Evolutionary conservation across 2,113 vertebrate species (phyloP).

Genomic region (Falco punctatus): DNA sequence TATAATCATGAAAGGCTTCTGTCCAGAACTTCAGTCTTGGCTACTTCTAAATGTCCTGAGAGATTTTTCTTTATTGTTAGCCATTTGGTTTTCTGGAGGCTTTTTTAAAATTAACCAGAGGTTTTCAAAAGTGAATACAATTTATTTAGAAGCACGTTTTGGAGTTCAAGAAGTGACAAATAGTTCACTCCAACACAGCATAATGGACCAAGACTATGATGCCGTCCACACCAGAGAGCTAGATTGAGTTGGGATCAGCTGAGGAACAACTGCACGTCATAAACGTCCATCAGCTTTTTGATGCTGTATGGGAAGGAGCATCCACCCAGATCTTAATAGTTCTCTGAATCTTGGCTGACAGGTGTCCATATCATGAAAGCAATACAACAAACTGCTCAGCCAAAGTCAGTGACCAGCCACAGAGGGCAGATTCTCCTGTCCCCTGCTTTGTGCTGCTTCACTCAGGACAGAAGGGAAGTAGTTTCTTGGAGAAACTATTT

Average conservation of each 20-base stretch:
- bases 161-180: not conserved
- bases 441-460: fast-evolving
- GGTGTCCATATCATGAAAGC: not conserved
- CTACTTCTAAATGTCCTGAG: not conserved
- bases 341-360: not conserved
- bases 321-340: not conserved
- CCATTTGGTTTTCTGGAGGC: not conserved
- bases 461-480: not conserved
- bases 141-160: not conserved
- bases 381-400: not conserved
- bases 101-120: not conserved
- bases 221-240: not conserved
- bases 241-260: not conserved
- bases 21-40: not conserved
- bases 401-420: not conserved
- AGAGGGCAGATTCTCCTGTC: not conserved
- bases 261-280: not conserved
- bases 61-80: not conserved
- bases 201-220: not conserved
- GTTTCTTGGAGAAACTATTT: not conserved
- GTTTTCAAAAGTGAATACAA: not conserved
- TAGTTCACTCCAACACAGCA: not conserved
- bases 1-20: not conserved
- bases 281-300: not conserved
- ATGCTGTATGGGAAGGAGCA: not conserved